A percentile compares a stretch with the other conserved stretches of the same genome.
Conservation (phyloP, 2,888 invertebrate genomes). For the Melanostoma mellinum region DNA sequence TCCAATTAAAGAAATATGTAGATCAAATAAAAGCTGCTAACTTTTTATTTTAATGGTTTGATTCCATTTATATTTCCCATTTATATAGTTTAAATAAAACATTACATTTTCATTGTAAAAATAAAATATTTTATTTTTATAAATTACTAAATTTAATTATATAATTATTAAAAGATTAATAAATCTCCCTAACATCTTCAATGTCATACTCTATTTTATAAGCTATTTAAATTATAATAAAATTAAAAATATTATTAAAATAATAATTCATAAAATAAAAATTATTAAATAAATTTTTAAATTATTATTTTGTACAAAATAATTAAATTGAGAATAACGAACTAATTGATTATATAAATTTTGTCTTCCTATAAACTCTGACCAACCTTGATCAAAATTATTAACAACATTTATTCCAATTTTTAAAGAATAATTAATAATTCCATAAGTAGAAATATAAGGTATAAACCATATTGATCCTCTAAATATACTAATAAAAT, state of each 20-base stretch:
- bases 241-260: too few species aligned
- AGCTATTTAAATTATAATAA: constrained; percentile 77
- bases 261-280: too few species aligned
- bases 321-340: constrained; percentile 81
- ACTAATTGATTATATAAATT: constrained; percentile 81
- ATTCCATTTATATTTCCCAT: constrained; percentile 45
- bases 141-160: constrained; percentile 76
- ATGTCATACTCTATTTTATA: constrained; percentile 81
- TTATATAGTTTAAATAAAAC: constrained; percentile 82
- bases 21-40: too few species aligned
- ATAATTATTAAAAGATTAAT: constrained; percentile 75
- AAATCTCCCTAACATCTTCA: constrained; percentile 82
- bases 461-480: constrained; percentile 79
- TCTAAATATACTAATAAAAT: constrained; percentile 80
- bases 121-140: constrained; percentile 81
- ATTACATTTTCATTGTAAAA: constrained; percentile 87
- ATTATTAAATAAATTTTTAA: too few species aligned
- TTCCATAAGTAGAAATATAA: constrained; percentile 82
- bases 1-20: constrained; percentile 81
- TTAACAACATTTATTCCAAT: constrained; percentile 81
- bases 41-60: too few species aligned
- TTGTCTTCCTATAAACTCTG: constrained; percentile 82
- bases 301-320: constrained; percentile 75
- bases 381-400: constrained; percentile 83
- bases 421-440: constrained; percentile 83